Base-by-base conservation (phyloP, 2,113 vertebrate genomes). In the Grammomys surdaster region DNA sequence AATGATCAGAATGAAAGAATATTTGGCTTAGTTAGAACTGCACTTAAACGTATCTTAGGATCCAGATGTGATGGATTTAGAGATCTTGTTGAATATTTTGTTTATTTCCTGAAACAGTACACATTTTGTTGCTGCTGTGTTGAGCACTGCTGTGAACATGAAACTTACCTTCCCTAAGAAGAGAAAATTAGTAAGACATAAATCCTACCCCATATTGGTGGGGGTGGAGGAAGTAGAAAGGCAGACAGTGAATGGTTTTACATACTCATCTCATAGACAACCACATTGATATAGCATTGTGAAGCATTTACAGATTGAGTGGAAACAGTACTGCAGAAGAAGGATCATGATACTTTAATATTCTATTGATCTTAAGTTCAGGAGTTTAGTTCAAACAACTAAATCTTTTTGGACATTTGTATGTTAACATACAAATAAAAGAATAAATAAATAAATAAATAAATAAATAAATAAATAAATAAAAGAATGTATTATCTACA, bases 141-240 rank as follows among this genome's bases (percentile, higher is more conserved):
- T 75, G 22, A 43, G 26, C 17, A 36, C 5, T 81, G 3, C 14
- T 90, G 4, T 95, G 33, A n/a, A n/a, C 31, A 51, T 40, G 56
- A 14, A 90, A 5, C 7, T 86, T 87, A 2, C 12, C 5, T 56
- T 88, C 36, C 7, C 12, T 22, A 56, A 73, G 48, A 16, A 72
- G 0, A 33, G 12, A 11, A 12, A n/a, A 7, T 4, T 5, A 88
- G 31, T 40, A 14, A 73, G 65, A 56, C 36, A 88, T 24, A 73
- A 56, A 56, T 72, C 26, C 3, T 90, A 22, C 8, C 31, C 46
- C 7, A n/a, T 63, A 9, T 31, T 58, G 11, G 11, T 63, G 14
- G 1, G 31, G 58, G 0, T 0, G 63, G 36, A 48, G 48, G 1
- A 0, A 65, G 26, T 13, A 54, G 36, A 12, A 8, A 13, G n/a